phyloP scores from a whole-genome alignment of 2,888 invertebrate genomes.

The Suillia variegata region DNA sequence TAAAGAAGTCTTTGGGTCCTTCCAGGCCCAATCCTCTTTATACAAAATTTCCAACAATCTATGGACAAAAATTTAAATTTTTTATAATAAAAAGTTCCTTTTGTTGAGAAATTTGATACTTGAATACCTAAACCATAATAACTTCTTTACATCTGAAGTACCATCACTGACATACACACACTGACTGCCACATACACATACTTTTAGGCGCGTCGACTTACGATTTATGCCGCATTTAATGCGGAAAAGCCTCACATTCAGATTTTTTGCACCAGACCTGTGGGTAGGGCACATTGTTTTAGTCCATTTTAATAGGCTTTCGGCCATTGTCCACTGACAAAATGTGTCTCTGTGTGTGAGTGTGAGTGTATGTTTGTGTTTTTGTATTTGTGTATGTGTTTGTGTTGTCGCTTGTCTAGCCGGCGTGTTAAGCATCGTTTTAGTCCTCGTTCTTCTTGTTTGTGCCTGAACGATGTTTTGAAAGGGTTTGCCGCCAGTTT shows the following conservation, averaged over 20 bases:
- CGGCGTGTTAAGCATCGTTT: constrained; percentile 9
- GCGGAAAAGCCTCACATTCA: constrained; percentile 11
- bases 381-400: neutral
- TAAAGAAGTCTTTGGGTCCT: too few relatives aligned
- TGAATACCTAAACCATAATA: too few relatives aligned
- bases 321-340: constrained; percentile 22
- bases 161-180: neutral
- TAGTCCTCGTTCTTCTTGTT: neutral
- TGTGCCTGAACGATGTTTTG: neutral
- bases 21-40: too few relatives aligned
- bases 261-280: too few relatives aligned
- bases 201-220: neutral
- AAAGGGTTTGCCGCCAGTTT: neutral
- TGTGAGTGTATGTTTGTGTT: constrained; percentile 1
- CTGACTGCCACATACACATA: neutral
- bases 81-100: too few relatives aligned
- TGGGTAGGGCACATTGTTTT: neutral
- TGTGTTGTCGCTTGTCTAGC: constrained; percentile 10
- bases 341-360: neutral
- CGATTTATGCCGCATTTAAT: constrained; percentile 25
- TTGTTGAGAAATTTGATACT: too few relatives aligned
- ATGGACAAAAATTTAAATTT: too few relatives aligned
- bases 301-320: constrained; percentile 45
- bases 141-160: neutral
- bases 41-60: too few relatives aligned